Evolutionary conservation across 2,888 invertebrate species (phyloP), one percentile per base, ranked within the genome.

Genomic region (Agrotis puta): DNA sequence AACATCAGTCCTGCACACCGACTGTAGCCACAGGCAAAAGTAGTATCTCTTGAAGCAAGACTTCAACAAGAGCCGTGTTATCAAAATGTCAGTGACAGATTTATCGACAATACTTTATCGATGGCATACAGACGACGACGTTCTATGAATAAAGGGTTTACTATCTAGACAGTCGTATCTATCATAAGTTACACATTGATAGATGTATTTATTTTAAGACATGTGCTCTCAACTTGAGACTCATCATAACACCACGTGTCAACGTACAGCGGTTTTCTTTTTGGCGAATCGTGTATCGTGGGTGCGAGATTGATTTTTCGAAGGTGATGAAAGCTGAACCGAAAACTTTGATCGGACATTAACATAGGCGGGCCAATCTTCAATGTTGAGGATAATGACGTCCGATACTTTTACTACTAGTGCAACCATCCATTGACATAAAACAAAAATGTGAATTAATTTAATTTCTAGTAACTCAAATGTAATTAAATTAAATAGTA

Each of bases 71-170:
- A 39, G 27, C n/a, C 56, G 20, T 53, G 47, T 66, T 77, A 77
- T 64, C 50, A 18, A 65, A 56, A 51, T 77, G 67, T 56, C 54
- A 65, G 22, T 66, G 78, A 81, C 61, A 81, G 71, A 82, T 77
- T 74, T 74, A 77, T 74, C 54, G 47, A 61, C 63, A 78, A 11
- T 24, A 53, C 16, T 39, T 73, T 58, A 76, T 76, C 70, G 45
- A 76, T 45, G 45, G 20, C 57, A 43, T 20, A 27, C 22, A 58
- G 45, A 54, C 51, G 70, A 71, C 43, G 57, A 71, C 43, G 64
- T 61, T 54, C 61, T 47, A 77, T 64, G 45, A 77, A 81, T 77
- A 77, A 67, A 76, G 54, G 27, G 33, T 11, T 59, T 22, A 58
- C 45, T 76, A 78, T 79, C 65, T 64, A 51, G 61, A 50, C 77